Evolutionary conservation across 2,113 vertebrate genomes (phyloP), one percentile per base, ranked within the genome.

Genomic region (Vidua macroura): DNA sequence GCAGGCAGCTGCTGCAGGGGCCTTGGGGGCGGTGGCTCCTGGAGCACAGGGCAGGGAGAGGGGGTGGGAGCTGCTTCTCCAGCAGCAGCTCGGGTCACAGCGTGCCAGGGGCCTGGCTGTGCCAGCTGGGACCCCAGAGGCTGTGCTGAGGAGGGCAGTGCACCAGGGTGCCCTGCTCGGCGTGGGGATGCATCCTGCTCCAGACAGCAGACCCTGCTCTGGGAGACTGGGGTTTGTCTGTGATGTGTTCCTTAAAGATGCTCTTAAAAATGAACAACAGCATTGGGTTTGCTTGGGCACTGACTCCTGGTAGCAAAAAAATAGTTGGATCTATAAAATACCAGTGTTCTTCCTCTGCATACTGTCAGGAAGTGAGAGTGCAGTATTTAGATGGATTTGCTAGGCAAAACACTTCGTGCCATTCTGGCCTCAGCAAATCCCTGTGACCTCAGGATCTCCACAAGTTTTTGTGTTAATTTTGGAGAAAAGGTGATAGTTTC

Each of bases 141-240:
- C 86, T 3, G 28, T 5, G 1, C 55, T 2, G 3, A 23, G 63
- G 25, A 24, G 72, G 35, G 69, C 41, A 23, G 44, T 0, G 1
- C n/a, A 2, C 14, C 5, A 1, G 39, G 6, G 8, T 20, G 43
- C 35, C 31, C 4, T 4, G 15, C 28, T 9, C 3, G 18, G 33
- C 6, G 3, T 12, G 10, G 49, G 2, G 13, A 3, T 19, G 16
- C 35, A 17, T 28, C 44, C 58, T 62, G 44, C 18, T 12, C n/a
- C 2, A 1, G 27, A 10, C 43, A 14, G 7, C 2, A 41, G 33
- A 19, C 15, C 7, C 62, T 59, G 90, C 53, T 37, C 7, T 0
- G 0, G 44, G 21, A 11, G 13, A 5, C 1, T 31, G 51, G 14
- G 15, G 2, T 13, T 59, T 64, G 27, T 43, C 62, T 76, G 53